Evolutionary conservation across 2,113 vertebrate genomes (phyloP), one percentile per base, ranked within the genome.

Genomic region (Mormyrus lacerda): DNA sequence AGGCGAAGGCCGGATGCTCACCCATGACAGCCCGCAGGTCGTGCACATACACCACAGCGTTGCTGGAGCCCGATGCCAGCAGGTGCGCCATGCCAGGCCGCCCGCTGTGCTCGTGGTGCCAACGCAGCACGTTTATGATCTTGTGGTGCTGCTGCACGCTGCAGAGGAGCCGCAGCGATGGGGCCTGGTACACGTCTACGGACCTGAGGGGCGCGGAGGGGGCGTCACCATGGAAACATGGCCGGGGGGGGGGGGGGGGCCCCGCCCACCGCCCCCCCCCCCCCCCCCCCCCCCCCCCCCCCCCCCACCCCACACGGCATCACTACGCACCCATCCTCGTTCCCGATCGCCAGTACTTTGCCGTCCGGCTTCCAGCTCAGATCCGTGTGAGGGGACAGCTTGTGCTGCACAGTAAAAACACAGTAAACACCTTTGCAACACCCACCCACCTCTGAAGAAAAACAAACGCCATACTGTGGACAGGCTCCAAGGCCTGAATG

Each of bases 71-170:
- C 0, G 98, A 99, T 2, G 98, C 98, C 88, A 99, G 93, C 2
- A 99, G 92, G 84, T 92, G 94, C 90, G 94, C 95, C 87, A 97
- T 94, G 87, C 97, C 96, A 0, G 96, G 92, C 0, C 95, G 91
- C 11, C 94, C 91, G 87, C 94, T 93, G 1, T 97, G 97, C 47
- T 95, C 95, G 0, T 97, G 98, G 55, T 99, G 97, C 98, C 98
- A 99, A 6, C 96, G 94, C 2, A 99, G 93, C 0, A 95, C 91
- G 1, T 99, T 99, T 90, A 99, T 97, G 90, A 99, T 96, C 92
- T 99, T 99, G 94, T 99, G 98, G 89, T 99, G 98, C 90, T 98
- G 98, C 94, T 98, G 98, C 89, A 99, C 94, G 87, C 95, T 97
- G 93, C 98, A 98, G 88, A 99, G 93, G 88, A 97, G 91, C 92